Percentiles rank a stretch among this genome's conserved stretches.
phyloP scores from a whole-genome alignment of 2,888 invertebrate species.

The Icerya purchasi region DNA sequence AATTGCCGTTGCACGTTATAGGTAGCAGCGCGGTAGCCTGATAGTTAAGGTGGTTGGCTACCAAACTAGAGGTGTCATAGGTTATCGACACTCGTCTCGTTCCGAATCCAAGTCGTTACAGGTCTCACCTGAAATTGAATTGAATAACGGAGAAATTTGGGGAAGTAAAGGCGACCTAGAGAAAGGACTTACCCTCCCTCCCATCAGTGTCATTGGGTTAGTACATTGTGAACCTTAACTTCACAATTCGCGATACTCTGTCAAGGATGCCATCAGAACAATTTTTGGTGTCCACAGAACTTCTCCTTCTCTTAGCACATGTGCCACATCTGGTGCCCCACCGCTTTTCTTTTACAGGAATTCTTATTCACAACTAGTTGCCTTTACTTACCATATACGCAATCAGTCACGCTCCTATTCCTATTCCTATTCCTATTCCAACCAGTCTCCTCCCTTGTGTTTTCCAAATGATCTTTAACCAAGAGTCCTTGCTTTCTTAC shows the following conservation, averaged over 20 bases:
- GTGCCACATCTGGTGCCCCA: not conserved
- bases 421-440: not conserved
- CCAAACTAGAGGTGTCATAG: no score
- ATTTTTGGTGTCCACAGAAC: not conserved
- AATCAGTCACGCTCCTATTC: not conserved
- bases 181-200: no score
- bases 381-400: not conserved
- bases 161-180: no score
- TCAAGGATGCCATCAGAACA: not conserved
- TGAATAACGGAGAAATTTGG: no score
- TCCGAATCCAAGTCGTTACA: not conserved
- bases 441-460: not conserved
- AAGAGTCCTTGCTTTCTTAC: not conserved
- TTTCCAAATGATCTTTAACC: not conserved
- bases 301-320: not conserved
- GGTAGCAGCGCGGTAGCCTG: no score
- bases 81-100: no score
- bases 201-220: not conserved
- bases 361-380: not conserved
- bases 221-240: no score
- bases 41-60: no score
- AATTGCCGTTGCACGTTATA: no score
- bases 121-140: no score
- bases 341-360: not conserved
- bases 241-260: not conserved